A percentile compares a stretch with the other conserved stretches of the same genome.
These are phyloP conservation scores for Recurvirostra avosetta DNA, from an alignment of 2,113 vertebrate species.

Conservation along the genomic window DNA sequence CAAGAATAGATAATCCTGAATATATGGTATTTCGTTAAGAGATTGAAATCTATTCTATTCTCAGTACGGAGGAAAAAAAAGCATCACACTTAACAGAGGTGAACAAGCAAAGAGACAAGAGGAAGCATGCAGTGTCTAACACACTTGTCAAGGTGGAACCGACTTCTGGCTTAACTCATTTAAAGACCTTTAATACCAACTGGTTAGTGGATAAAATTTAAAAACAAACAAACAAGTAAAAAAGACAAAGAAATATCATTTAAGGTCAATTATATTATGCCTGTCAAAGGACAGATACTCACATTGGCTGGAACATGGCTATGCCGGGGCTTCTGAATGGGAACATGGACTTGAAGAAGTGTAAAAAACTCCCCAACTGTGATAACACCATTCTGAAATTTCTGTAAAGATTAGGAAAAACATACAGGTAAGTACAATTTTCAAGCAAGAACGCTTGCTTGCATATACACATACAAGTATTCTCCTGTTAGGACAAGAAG, in stretches of 20 bases:
- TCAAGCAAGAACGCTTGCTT: background rate
- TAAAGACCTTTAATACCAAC: background rate
- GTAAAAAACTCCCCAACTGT: slow-evolving; percentile 89
- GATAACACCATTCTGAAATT: slow-evolving; percentile 82
- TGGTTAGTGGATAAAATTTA: background rate
- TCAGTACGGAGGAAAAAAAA: background rate
- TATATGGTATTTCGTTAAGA: background rate
- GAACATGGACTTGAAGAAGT: slow-evolving; percentile 84
- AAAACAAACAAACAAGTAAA: background rate
- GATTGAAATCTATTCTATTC: background rate
- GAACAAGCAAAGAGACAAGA: background rate
- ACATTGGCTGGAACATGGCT: slow-evolving; percentile 85
- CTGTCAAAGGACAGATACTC: background rate
- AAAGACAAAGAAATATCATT: background rate
- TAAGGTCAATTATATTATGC: background rate
- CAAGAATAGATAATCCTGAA: background rate
- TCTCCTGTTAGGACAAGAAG: background rate
- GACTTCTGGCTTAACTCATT: background rate
- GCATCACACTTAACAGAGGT: background rate
- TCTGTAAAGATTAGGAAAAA: slow-evolving; percentile 71
- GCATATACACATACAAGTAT: background rate
- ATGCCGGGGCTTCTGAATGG: slow-evolving; percentile 87
- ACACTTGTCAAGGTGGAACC: background rate
- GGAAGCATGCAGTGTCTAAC: background rate
- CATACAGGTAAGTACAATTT: background rate